Evolutionary conservation across 2,888 invertebrate genomes (phyloP), one percentile per base, ranked within the genome.

Genomic region (Leucoptera coffeella): DNA sequence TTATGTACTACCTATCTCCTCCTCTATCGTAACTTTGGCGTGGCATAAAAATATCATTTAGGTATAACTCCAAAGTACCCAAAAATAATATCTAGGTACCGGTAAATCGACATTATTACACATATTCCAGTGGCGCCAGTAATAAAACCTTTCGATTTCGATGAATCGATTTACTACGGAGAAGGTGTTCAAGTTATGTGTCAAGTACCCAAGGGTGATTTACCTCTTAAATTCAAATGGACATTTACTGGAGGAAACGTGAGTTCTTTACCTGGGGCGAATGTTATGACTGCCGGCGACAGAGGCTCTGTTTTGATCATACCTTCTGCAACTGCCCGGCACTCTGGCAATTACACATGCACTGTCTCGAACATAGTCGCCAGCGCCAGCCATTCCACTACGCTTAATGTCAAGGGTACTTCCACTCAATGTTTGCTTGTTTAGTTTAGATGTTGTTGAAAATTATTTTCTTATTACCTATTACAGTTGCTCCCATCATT

Each of bases 141-240:
- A 32, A 73, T 77, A 50, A 67, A 69, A 41, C 74, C 75, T 45
- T 76, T 77, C 50, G 74, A 75, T 50, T 77, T 71, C 53, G 71
- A 69, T 50, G 71, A 69, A 50, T 62, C 67, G 15, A 62, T 69
- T 34, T 77, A 57, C 56, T 69, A 49, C 39, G 75, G 77, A 49
- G 77, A 74, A 45, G 75, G 75, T 36, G 62, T 77, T 33, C 71
- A 71, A 58, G 55, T 65, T 31, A 69, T 52, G 56, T 82, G 81
- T 50, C 72, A 75, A 33, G 74, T 78, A 28, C 62, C 73, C 21
- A 78, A 78, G 51, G 81, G 84, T 31, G 83, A 85, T 48, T 72
- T 75, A 37, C 85, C 85, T 29, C 71, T 89, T 39, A 76, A 74
- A 40, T 79, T 89, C 47, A 75, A 75, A 30, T 89, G 89, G 88